Evolutionary conservation across 2,888 invertebrate species (phyloP), one percentile per base, ranked within the genome.

Genomic region (Ennomos fuscantarius): DNA sequence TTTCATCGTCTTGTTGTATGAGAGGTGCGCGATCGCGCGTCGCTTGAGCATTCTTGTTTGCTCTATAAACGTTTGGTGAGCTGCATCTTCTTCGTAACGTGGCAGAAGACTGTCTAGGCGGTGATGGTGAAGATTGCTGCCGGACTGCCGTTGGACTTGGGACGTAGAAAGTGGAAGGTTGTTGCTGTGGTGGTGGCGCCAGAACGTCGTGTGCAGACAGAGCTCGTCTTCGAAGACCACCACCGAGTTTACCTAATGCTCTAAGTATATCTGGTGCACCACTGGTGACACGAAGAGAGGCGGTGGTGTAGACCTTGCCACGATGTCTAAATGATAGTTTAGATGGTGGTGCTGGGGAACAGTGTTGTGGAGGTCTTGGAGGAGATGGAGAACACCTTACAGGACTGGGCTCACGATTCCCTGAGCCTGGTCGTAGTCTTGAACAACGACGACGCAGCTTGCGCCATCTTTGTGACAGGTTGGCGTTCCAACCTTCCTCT

Each of bases 401-500:
- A 36, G 93, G 93, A 62, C 93, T 93, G 15, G 90, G 87, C 62
- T 93, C 93, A 6, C 91, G 87, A 62, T 89, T 92, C 6, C 93
- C 92, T 9, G 94, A 93, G 31, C 94, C 93, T 70, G 95, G 95
- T 68, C 95, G 93, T 60, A 95, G 88, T 49, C 95, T 93, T 51
- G 94, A 94, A 81, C 95, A 96, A 69, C 95, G 93, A 57, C 95
- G 93, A 33, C 95, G 93, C 60, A 96, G 88, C 75, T 95, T 94
- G 69, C 95, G 92, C 96, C 96, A 96, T 88, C 95, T 93, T 82
- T 96, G 95, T 46, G 95, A 95, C 66, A 96, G 93, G 77, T 95
- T 95, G 66, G 95, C 95, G 81, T 95, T 95, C 95, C 95, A 95
- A 75, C 94, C 93, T 79, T 95, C 93, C 82, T 95, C 95, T 95